phyloP scores from a whole-genome alignment of 37 sponge, comb jelly and placozoan species.

The Spongilla lacustris region DNA sequence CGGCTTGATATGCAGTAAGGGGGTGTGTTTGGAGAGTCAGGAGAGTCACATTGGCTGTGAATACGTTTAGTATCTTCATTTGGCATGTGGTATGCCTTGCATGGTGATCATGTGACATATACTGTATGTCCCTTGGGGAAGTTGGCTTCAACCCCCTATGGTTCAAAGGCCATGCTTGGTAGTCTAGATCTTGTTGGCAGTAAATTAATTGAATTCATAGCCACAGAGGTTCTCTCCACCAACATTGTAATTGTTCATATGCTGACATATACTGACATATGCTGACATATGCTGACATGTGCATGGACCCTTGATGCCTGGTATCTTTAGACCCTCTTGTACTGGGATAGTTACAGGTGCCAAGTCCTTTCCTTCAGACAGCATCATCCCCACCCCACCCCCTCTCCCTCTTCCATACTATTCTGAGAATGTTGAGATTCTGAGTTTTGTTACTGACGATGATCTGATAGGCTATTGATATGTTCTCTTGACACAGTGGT shows the following conservation, averaged over 20 bases:
- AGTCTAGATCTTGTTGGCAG: background rate
- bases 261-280: no score
- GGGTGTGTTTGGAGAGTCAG: background rate
- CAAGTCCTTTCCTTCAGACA: background rate
- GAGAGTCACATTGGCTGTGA: background rate
- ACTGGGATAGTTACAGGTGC: no score
- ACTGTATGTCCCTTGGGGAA: background rate
- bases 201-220: no score
- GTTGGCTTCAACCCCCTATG: background rate
- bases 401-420: no score
- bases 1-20: conserved; percentile 26
- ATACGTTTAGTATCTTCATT: background rate
- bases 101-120: background rate
- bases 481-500: no score
- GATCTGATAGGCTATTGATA: no score
- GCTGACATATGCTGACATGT: no score
- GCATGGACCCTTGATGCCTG: background rate
- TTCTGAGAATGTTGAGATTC: no score
- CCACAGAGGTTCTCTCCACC: no score
- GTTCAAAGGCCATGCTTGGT: background rate
- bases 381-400: background rate
- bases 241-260: no score
- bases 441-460: no score
- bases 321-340: background rate
- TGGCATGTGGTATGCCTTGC: background rate